phyloP scores from a whole-genome alignment of 2,113 vertebrate species.

The Pelmatolapia mariae region DNA sequence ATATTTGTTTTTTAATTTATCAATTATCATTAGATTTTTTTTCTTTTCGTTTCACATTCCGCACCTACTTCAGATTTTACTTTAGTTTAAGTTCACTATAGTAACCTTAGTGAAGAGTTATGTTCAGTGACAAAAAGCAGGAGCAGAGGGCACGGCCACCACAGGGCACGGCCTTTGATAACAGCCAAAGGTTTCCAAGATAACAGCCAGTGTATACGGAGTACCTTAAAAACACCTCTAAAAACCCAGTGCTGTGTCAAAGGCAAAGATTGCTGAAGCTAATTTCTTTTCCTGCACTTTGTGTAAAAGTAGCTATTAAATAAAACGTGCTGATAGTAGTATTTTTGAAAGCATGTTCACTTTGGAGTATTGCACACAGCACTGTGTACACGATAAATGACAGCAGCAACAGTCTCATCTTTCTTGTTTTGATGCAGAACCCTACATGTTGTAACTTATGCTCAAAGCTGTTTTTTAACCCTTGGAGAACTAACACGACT shows the following conservation, averaged over 20 bases:
- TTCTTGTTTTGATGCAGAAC: neutral
- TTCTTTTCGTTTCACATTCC: accelerated
- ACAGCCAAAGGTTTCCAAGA: neutral
- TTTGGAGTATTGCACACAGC: neutral
- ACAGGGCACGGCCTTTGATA: neutral
- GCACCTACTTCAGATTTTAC: neutral
- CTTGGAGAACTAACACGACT: neutral
- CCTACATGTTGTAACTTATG: neutral
- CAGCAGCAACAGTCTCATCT: neutral
- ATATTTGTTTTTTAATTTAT: neutral
- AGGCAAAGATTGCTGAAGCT: neutral
- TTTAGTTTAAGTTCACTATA: neutral
- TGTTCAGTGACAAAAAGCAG: neutral
- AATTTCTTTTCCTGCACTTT: neutral
- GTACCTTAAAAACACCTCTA: neutral
- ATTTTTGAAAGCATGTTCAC: neutral
- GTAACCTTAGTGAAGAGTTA: neutral
- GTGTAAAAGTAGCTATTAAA: neutral
- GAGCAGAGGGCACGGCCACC: neutral
- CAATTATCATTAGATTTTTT: neutral
- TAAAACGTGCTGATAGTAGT: neutral
- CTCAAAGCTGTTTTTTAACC: neutral
- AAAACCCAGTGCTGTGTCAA: neutral
- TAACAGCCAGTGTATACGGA: neutral
- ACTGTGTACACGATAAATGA: no score